These are phyloP conservation scores for Campopleginae sp. DNA, from an alignment of 2,888 invertebrate species.

Conservation along the genomic window DNA sequence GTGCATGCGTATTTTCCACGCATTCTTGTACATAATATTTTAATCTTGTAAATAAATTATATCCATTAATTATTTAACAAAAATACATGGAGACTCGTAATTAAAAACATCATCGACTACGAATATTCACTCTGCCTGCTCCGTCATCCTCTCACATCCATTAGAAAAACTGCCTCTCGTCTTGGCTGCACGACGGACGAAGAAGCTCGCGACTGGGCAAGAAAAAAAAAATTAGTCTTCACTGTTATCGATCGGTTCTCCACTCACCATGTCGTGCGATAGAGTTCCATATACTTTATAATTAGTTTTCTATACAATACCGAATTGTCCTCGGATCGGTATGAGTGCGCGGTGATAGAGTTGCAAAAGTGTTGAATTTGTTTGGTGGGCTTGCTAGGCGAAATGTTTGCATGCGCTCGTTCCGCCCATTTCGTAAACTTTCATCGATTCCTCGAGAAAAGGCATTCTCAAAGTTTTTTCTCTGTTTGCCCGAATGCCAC, in stretches of 20 bases:
- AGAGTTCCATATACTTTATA: no score
- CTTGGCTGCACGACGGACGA: background rate
- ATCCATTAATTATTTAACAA: conserved; percentile 76
- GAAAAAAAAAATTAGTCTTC: background rate
- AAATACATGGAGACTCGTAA: conserved; percentile 23
- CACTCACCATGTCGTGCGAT: no score
- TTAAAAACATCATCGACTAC: background rate
- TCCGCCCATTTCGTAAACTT: background rate
- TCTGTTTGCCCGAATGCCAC: background rate
- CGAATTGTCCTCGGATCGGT: no score
- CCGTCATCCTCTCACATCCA: background rate
- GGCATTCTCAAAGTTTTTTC: conserved; percentile 4
- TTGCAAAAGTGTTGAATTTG: background rate
- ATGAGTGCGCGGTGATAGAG: background rate
- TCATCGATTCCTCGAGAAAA: background rate
- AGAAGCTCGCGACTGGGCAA: background rate
- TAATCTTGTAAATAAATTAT: conserved; percentile 84
- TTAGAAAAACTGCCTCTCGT: background rate
- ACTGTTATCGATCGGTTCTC: no score
- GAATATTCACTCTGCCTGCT: conserved; percentile 11
- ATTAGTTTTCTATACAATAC: no score
- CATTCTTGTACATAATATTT: conserved; percentile 83
- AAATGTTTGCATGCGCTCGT: background rate
- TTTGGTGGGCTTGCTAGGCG: background rate
- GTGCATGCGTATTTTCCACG: conserved; percentile 72